Evolutionary conservation across 2,888 invertebrate genomes (phyloP).

Genomic region (Furcula furcula): DNA sequence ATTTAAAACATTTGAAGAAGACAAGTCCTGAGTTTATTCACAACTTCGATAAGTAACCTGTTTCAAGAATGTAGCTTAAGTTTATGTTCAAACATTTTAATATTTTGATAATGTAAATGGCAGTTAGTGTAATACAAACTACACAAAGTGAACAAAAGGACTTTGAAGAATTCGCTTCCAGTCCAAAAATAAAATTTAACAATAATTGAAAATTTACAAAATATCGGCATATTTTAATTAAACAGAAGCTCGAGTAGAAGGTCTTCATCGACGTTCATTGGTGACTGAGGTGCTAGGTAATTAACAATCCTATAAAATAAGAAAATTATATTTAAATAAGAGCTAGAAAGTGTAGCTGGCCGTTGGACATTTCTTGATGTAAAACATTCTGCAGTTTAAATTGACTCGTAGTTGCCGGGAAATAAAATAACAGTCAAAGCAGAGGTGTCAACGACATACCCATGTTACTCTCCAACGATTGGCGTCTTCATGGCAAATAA

Average conservation of each 20-base stretch:
- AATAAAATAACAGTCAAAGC: no score
- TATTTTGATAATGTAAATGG: conserved; percentile 22
- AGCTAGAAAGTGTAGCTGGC: no score
- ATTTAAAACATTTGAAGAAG: conserved; percentile 41
- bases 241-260: conserved; percentile 73
- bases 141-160: conserved; percentile 5
- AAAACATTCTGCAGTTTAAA: no score
- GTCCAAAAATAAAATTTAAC: conserved; percentile 9
- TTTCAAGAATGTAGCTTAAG: conserved; percentile 32
- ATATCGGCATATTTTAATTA: conserved; percentile 58
- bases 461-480: no score
- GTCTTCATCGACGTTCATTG: conserved; percentile 76
- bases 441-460: no score
- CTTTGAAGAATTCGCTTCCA: no score
- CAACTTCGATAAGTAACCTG: conserved; percentile 61
- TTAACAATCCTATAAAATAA: conserved; percentile 60
- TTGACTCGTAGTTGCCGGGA: no score
- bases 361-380: no score
- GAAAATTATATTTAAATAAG: no score
- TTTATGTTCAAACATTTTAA: conserved; percentile 22
- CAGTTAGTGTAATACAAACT: conserved; percentile 20
- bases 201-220: conserved; percentile 5
- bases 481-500: no score
- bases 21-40: conserved; percentile 65
- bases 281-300: conserved; percentile 73